Evolutionary conservation across 2,888 invertebrate species (phyloP).

Genomic region (Sinotaia quadrata): DNA sequence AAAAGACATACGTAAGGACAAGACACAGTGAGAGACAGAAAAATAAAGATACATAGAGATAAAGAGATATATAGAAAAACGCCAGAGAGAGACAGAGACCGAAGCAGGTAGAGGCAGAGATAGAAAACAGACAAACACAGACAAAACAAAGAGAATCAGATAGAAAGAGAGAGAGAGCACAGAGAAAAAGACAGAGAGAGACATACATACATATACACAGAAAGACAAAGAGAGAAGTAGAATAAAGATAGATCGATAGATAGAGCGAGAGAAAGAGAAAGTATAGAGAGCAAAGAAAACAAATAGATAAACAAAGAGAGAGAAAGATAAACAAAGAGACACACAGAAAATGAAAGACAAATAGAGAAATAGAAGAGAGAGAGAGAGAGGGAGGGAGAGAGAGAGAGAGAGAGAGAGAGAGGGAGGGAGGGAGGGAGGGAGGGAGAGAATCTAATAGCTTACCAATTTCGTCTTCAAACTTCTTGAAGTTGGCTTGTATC

Average conservation of each 20-base stretch:
- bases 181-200: slow-evolving; percentile 9
- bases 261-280: too few species aligned
- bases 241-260: too few species aligned
- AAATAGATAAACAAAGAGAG: too few species aligned
- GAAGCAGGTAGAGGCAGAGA: too few species aligned
- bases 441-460: slow-evolving; percentile 19
- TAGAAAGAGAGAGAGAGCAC: too few species aligned
- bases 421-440: neutral
- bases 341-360: too few species aligned
- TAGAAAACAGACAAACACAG: too few species aligned
- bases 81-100: too few species aligned
- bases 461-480: slow-evolving; percentile 43
- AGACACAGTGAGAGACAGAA: slow-evolving; percentile 14
- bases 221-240: too few species aligned
- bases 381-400: neutral
- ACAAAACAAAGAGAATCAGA: too few species aligned
- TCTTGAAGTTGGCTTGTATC: slow-evolving; percentile 39
- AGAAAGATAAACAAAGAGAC: too few species aligned
- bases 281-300: too few species aligned
- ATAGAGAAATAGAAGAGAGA: neutral
- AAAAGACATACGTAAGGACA: neutral
- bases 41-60: slow-evolving; percentile 12
- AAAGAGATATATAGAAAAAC: slow-evolving; percentile 14
- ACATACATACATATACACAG: neutral
- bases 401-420: neutral